phyloP scores from a whole-genome alignment of 2,113 vertebrate species.

The Sminthopsis crassicaudata region DNA sequence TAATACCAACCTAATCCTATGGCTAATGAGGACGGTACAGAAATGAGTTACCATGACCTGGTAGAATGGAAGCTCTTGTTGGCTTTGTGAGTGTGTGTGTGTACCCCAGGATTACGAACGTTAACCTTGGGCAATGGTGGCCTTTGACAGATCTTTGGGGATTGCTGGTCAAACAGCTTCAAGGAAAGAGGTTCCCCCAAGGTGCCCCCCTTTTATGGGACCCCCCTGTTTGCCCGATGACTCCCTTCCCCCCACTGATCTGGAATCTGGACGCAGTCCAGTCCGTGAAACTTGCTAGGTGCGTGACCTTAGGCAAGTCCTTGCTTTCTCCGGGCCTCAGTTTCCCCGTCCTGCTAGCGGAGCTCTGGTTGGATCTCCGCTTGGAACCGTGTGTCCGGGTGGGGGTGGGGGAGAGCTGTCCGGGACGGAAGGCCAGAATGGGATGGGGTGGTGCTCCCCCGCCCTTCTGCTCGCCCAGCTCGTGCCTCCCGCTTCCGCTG shows the following conservation, averaged over 20 bases:
- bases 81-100: neutral
- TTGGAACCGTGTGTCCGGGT: neutral
- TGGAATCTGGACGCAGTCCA: conserved; percentile 6
- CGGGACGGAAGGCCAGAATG: conserved; percentile 62
- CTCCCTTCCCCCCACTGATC: neutral
- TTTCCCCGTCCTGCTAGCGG: neutral
- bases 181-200: neutral
- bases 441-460: conserved; percentile 63
- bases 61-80: neutral
- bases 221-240: neutral
- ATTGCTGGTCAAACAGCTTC: neutral
- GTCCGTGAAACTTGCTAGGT: neutral
- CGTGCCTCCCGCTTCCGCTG: conserved; percentile 7
- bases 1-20: neutral
- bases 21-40: neutral
- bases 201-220: neutral
- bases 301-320: neutral
- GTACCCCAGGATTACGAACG: too few species aligned
- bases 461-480: conserved; percentile 58
- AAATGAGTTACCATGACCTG: neutral
- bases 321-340: neutral
- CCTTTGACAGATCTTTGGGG: neutral
- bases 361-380: too few species aligned
- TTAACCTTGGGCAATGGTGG: neutral
- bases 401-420: conserved; percentile 69